Evolutionary conservation across 2,797 vertebrate species (phyloP), one percentile per base, ranked within the genome.

Genomic region (Botia kubotai): DNA sequence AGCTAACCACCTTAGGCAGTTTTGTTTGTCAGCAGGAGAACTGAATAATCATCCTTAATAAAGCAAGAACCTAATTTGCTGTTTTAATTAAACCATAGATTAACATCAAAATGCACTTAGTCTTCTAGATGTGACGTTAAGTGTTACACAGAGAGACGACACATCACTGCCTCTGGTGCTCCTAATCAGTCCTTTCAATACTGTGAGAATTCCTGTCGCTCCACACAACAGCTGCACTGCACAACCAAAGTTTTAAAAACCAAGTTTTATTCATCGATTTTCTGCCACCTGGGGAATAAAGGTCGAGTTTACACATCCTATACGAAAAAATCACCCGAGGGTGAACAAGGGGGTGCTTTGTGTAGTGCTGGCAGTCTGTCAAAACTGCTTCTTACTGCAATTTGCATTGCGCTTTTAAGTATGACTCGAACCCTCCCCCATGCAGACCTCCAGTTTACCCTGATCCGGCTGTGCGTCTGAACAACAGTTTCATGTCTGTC

Each of bases 271-370:
- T 84, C 83, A 86, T 86, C 76, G 70, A 63, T 78, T 80, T 82
- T 78, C 80, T 80, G 85, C 73, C 85, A 86, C 85, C 73, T 82
- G 85, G 82, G 33, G 33, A 36, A 75, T 72, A 83, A 26, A 68
- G 48, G 33, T 66, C 21, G 70, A 63, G 68, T 83, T 82, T 75
- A 81, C 81, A 84, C 71, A 81, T 86, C 74, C 80, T 82, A 82
- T 70, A 83, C n/a, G 57, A 33, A 46, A 33, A 84, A 83, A 75
- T 68, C 23, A 43, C 80, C 83, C 6, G 36, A 76, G 70, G 80
- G 73, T 70, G 90, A 93, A 93, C 92, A 91, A 91, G 88, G 87
- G 89, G 91, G 89, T 89, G 90, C 92, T 93, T 92, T 94, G 93
- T 90, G 75, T 92, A 78, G 82, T 75, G 83, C 93, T 94, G 94